These are phyloP conservation scores for Oryzias melastigma DNA, from an alignment of 2,113 vertebrate species.

Conservation along the genomic window DNA sequence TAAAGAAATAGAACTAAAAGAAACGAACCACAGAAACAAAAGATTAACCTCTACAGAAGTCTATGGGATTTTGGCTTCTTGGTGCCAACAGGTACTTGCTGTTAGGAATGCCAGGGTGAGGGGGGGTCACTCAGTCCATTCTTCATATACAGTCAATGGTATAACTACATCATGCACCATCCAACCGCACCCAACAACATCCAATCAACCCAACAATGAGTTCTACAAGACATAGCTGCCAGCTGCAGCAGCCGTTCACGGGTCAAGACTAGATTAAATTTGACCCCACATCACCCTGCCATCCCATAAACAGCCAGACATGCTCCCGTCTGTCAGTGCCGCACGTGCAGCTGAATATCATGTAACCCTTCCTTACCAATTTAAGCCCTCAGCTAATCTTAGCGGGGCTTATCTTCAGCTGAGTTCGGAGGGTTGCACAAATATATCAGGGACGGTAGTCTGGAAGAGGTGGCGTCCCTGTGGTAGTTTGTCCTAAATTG, in stretches of 20 bases:
- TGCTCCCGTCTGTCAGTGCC: neutral
- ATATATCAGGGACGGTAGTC: slow-evolving; percentile 29
- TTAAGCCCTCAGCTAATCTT: slow-evolving; percentile 61
- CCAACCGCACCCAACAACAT: slow-evolving; percentile 8
- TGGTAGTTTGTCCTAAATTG: slow-evolving; percentile 30
- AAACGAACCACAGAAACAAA: no score
- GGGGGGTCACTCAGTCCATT: no score
- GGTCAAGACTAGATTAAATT: slow-evolving; percentile 46
- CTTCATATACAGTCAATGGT: no score
- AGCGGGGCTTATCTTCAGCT: slow-evolving; percentile 46
- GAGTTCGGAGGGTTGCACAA: slow-evolving; percentile 24
- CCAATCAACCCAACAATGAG: no score
- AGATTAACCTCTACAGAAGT: no score
- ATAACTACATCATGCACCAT: neutral
- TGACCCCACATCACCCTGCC: neutral
- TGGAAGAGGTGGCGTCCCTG: slow-evolving; percentile 22
- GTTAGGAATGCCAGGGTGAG: no score
- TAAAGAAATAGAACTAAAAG: no score
- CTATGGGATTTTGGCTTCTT: no score
- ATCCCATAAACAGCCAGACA: slow-evolving; percentile 13
- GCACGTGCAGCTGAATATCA: slow-evolving; percentile 45
- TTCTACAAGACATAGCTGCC: slow-evolving; percentile 28
- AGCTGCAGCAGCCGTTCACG: slow-evolving; percentile 3
- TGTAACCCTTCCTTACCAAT: slow-evolving; percentile 45
- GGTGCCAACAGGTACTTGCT: no score